Evolutionary conservation across 1,140 invertebrate genomes (phyloP), one percentile per base, ranked within the genome.

Genomic region (Epicauta chinensis): DNA sequence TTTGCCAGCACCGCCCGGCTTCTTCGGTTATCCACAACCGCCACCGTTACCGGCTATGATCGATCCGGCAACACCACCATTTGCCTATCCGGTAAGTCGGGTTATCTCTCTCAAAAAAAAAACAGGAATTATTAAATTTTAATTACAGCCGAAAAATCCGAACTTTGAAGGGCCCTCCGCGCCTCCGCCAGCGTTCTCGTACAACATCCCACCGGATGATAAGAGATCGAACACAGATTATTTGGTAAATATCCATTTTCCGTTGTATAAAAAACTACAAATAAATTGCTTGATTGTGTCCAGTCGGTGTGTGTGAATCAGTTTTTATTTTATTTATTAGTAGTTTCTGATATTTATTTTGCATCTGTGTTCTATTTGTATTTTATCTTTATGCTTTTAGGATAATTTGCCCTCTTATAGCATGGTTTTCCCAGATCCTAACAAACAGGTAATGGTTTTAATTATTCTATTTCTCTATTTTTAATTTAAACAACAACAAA

Each of bases 1-100:
- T 35, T 45, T 65, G n/a, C 76, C 79, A 31, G 75, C 80, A 53
- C 87, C 87, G n/a, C 77, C 79, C 2, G 88, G 88, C 1, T 92
- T 91, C 66, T 82, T 89, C 54, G 87, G 85, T 3, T 91, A 77
- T 68, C 86, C 87, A 10, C 76, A 78, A 42, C 75, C 81, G 48
- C 86, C 86, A 12, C 44, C 75, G 5, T 69, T 85, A 60, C 82
- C 84, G 6, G n/a, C 32, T 6, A 41, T 40, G 38, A 1, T 65
- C 11, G 75, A 73, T 63, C 62, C 64, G 29, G 64, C 65, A 55
- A 70, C 68, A 36, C 63, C 3, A 48, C 74, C 79, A 7, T 81
- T 82, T 59, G 74, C 69, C 54, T 83, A 82, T 69, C 80, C 80
- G 16, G 76, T 79, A 68, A 73, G 64, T 61, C 58, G 13, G n/a